Conservation (phyloP, 1,140 invertebrate species). For the Pachyrhynchus sulphureomaculatus region DNA sequence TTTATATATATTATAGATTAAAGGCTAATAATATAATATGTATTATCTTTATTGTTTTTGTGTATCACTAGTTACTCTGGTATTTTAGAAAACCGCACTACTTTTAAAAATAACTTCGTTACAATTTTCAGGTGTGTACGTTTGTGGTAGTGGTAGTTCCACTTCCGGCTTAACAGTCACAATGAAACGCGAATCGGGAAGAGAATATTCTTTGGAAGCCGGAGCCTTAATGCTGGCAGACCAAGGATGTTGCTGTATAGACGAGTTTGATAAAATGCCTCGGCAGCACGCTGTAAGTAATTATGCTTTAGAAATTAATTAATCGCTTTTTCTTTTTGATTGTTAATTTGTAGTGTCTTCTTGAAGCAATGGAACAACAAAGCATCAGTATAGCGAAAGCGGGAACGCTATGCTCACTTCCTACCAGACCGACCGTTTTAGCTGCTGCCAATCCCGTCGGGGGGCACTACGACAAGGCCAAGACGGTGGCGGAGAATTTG, state of each 20-base stretch:
- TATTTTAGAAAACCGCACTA: no score
- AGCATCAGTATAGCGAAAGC: slow-evolving; percentile 88
- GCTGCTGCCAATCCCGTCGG: slow-evolving; percentile 90
- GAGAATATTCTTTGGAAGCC: slow-evolving; percentile 83
- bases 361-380: slow-evolving; percentile 96
- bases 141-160: slow-evolving; percentile 87
- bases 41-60: no score
- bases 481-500: slow-evolving; percentile 88
- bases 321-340: background rate
- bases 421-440: slow-evolving; percentile 80
- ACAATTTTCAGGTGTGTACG: slow-evolving; percentile 76
- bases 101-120: no score
- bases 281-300: slow-evolving; percentile 44
- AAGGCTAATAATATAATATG: no score
- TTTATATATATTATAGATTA: no score
- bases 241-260: slow-evolving; percentile 88
- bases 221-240: slow-evolving; percentile 81
- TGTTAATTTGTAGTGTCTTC: slow-evolving; percentile 53
- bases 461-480: slow-evolving; percentile 85
- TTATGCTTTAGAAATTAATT: background rate
- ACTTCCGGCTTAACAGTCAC: slow-evolving; percentile 86
- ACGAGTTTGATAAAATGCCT: slow-evolving; percentile 96
- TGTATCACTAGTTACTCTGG: no score
- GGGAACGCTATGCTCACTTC: slow-evolving; percentile 75
- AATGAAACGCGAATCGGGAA: slow-evolving; percentile 71